Conservation (phyloP, 2,797 vertebrate species). For the Galaxias olidus region DNA sequence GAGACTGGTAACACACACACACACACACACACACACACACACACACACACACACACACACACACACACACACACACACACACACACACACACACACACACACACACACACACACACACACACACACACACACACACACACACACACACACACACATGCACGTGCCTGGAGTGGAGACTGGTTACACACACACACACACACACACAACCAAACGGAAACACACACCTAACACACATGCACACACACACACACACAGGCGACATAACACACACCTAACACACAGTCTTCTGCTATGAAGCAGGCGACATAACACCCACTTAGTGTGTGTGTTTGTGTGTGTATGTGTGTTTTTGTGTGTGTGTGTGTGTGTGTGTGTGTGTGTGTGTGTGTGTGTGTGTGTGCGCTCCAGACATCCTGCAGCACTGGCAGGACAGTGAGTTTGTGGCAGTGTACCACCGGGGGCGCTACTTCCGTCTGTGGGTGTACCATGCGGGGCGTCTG, state of each 20-base stretch:
- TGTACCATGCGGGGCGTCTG: constrained; percentile 77
- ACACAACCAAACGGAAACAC: no score
- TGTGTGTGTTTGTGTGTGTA: no score
- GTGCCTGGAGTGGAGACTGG: no score
- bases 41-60: background rate
- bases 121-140: no score
- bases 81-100: constrained; percentile 23
- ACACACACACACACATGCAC: constrained; percentile 12
- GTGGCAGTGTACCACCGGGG: constrained; percentile 83
- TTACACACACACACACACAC: background rate
- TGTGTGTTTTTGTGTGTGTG: background rate
- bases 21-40: background rate
- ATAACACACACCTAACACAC: no score
- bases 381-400: background rate
- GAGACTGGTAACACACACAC: constrained; percentile 75
- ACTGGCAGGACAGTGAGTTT: constrained; percentile 83
- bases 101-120: background rate
- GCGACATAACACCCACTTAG: no score
- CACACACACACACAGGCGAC: background rate
- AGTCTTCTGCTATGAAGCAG: no score
- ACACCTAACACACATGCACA: background rate
- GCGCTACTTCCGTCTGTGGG: constrained; percentile 80
- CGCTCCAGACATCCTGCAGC: constrained; percentile 77
- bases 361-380: background rate
- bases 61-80: constrained; percentile 16